phyloP scores from a whole-genome alignment of 1,140 invertebrate genomes.

The Bombus difficillimus region DNA sequence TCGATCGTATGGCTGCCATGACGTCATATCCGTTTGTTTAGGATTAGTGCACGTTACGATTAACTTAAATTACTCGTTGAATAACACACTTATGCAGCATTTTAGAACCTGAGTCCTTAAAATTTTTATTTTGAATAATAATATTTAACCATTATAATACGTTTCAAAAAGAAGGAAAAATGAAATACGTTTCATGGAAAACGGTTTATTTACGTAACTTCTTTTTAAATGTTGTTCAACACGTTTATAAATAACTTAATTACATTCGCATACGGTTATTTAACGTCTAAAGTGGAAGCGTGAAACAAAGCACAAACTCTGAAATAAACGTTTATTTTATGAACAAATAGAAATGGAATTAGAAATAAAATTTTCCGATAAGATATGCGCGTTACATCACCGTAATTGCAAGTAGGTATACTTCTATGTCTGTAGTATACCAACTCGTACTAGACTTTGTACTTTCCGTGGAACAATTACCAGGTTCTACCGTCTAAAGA shows the following conservation, averaged over 20 bases:
- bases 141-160: background rate
- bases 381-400: slow-evolving; percentile 44
- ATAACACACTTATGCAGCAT: background rate
- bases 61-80: background rate
- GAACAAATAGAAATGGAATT: background rate
- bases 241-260: background rate
- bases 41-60: slow-evolving; percentile 10
- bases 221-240: background rate
- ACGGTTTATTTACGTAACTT: too few relatives aligned
- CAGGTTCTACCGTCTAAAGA: background rate
- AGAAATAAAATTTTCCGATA: slow-evolving; percentile 23
- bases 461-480: slow-evolving; percentile 23
- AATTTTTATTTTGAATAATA: background rate
- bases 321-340: background rate
- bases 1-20: slow-evolving; percentile 31
- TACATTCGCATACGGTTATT: background rate
- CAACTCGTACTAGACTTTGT: slow-evolving; percentile 10
- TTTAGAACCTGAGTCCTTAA: background rate
- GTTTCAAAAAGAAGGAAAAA: too few relatives aligned
- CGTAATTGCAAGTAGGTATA: slow-evolving; percentile 31
- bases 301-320: background rate
- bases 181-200: background rate
- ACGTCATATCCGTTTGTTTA: slow-evolving; percentile 50
- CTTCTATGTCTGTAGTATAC: background rate
- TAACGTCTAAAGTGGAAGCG: background rate